Percentiles rank a stretch among this genome's conserved stretches.
phyloP scores from a whole-genome alignment of 2,797 vertebrate species.

The Gobionotothen gibberifrons region DNA sequence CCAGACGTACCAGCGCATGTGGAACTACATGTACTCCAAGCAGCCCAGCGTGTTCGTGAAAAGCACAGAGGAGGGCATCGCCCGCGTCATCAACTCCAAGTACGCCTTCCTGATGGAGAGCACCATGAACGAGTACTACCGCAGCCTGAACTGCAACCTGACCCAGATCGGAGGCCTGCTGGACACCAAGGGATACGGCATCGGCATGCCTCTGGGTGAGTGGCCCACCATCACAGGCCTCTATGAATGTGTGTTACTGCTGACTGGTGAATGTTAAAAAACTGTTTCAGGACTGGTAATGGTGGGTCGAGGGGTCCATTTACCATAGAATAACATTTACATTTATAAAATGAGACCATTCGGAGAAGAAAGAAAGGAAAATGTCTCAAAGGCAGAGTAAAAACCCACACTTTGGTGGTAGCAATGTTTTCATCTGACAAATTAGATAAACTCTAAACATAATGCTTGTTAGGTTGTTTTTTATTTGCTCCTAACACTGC shows the following conservation, averaged over 20 bases:
- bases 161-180: constrained; percentile 92
- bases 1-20: constrained; percentile 95
- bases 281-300: too few species aligned
- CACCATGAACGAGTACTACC: constrained; percentile 95
- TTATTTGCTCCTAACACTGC: too few species aligned
- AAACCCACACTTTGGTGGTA: background rate
- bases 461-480: too few species aligned
- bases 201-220: constrained; percentile 92
- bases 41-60: constrained; percentile 94
- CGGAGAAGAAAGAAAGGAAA: background rate
- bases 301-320: too few species aligned
- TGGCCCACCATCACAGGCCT: background rate
- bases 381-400: background rate
- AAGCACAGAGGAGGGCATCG: constrained; percentile 93
- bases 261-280: too few species aligned
- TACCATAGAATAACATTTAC: background rate
- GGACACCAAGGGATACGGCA: constrained; percentile 94
- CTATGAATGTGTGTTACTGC: too few species aligned
- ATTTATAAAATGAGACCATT: too few species aligned
- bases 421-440: background rate
- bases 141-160: constrained; percentile 92
- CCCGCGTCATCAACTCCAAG: constrained; percentile 91
- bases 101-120: constrained; percentile 93
- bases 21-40: constrained; percentile 96
- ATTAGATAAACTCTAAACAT: too few species aligned